Percentiles rank a stretch among this genome's conserved stretches.
Evolutionary conservation across 2,113 vertebrate genomes (phyloP).

Genomic region (Myrmophylax atrothorax): DNA sequence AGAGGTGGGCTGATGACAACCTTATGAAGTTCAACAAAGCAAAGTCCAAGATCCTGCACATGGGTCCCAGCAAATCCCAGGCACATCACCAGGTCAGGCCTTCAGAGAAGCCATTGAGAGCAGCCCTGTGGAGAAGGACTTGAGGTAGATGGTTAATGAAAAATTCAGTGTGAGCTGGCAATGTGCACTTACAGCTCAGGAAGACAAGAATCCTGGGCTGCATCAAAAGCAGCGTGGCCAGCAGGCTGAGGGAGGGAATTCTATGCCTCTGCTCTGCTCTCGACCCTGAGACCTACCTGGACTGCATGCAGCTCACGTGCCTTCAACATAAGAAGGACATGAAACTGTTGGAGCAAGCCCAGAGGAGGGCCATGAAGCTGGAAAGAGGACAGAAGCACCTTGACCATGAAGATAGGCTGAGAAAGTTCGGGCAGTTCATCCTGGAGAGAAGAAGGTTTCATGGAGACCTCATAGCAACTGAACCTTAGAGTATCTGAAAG

Average conservation of each 20-base stretch:
- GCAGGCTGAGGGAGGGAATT: background rate
- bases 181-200: background rate
- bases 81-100: background rate
- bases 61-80: too few species aligned
- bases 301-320: background rate
- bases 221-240: background rate
- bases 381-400: background rate
- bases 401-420: background rate
- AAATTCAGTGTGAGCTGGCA: background rate
- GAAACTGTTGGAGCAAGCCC: background rate
- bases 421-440: background rate
- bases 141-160: background rate
- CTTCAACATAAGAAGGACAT: background rate
- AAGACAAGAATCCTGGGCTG: background rate
- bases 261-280: background rate
- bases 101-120: background rate
- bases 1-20: background rate
- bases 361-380: rapidly evolving
- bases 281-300: background rate
- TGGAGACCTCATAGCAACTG: too few species aligned
- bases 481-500: background rate
- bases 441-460: background rate
- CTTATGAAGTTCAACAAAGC: background rate
- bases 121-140: background rate
- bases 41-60: background rate